These are phyloP conservation scores for Platorchestia sp. DNA, from an alignment of 1,140 invertebrate genomes.

Conservation along the genomic window DNA sequence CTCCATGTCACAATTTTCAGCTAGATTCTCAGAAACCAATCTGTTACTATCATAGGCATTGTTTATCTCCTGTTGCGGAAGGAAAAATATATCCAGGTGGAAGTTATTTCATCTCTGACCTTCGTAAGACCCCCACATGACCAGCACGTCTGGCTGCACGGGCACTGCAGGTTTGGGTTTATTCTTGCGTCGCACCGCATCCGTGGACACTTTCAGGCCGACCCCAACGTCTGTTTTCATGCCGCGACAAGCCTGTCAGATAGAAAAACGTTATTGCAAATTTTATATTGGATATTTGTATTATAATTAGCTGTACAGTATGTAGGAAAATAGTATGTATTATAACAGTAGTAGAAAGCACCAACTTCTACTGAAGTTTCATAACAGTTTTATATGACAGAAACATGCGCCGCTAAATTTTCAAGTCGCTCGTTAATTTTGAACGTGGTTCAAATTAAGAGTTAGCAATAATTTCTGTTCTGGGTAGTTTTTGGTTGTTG, in stretches of 20 bases:
- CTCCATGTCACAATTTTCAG: neutral
- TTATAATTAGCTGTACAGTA: too few relatives aligned
- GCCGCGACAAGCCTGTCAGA: conserved; percentile 66
- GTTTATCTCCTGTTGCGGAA: neutral
- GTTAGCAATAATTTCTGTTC: too few relatives aligned
- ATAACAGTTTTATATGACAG: too few relatives aligned
- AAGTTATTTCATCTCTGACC: neutral
- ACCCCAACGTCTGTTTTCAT: conserved; percentile 63
- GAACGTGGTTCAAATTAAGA: too few relatives aligned
- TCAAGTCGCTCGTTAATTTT: too few relatives aligned
- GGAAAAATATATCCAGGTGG: neutral
- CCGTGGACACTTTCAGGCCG: conserved; percentile 53
- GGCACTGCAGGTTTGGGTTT: conserved; percentile 55
- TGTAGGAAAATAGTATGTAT: too few relatives aligned
- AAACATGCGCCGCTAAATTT: too few relatives aligned
- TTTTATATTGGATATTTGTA: too few relatives aligned
- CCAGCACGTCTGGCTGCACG: conserved; percentile 60
- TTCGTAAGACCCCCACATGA: conserved; percentile 58
- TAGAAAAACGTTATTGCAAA: neutral
- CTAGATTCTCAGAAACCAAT: neutral
- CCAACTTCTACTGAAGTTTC: too few relatives aligned
- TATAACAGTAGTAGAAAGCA: too few relatives aligned
- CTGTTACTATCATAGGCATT: neutral
- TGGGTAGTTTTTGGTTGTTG: too few relatives aligned
- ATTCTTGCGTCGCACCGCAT: neutral